Conservation (phyloP, 2,797 vertebrate genomes). For the Oreortyx pictus region DNA sequence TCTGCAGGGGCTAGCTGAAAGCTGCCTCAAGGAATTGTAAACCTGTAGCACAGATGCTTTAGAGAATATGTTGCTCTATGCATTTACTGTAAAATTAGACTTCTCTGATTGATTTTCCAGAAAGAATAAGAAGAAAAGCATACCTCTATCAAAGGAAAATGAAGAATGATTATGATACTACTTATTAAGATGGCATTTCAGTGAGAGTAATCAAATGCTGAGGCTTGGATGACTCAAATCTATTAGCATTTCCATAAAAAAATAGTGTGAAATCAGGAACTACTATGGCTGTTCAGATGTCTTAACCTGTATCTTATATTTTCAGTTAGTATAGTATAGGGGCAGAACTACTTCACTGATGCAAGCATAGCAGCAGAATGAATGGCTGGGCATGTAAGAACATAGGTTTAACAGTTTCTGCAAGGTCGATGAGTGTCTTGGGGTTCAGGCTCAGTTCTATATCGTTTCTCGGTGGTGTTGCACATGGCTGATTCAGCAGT, state of each 20-base stretch:
- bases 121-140: background rate
- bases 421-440: background rate
- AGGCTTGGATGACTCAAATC: background rate
- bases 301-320: background rate
- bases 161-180: fast-evolving
- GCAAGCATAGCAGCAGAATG: background rate
- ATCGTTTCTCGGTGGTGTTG: background rate
- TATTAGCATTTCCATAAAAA: background rate
- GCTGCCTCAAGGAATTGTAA: background rate
- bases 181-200: background rate
- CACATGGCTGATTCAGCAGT: background rate
- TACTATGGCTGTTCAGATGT: background rate
- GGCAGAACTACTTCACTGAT: background rate
- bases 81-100: background rate
- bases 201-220: background rate
- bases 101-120: background rate
- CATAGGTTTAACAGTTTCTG: background rate
- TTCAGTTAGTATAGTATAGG: fast-evolving
- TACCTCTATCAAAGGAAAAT: background rate
- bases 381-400: background rate
- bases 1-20: background rate
- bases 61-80: background rate
- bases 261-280: background rate
- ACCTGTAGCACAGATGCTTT: background rate
- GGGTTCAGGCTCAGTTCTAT: background rate